Evolutionary conservation across 2,888 invertebrate species (phyloP).

Genomic region (Allophyes oxyacanthae): DNA sequence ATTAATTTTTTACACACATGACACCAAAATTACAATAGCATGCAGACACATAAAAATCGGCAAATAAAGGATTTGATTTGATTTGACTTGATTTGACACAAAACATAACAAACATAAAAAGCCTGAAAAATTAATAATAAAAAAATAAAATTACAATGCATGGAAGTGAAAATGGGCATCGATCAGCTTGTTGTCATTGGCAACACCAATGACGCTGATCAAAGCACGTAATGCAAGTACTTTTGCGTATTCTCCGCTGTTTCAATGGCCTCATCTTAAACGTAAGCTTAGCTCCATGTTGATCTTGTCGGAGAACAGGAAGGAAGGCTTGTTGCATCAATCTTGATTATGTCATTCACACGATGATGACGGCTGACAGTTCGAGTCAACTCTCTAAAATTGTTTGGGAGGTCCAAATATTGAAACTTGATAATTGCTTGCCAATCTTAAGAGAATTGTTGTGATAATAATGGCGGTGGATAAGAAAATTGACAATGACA

Average conservation of each 20-base stretch:
- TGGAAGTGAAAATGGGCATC: too few species aligned
- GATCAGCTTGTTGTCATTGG: too few species aligned
- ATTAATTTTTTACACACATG: too few species aligned
- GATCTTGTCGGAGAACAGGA: slow-evolving; percentile 28
- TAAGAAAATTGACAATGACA: slow-evolving; percentile 2
- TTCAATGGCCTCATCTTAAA: slow-evolving; percentile 22
- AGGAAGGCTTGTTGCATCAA: slow-evolving; percentile 43
- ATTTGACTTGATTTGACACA: too few species aligned
- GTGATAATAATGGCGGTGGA: not conserved
- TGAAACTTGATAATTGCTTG: slow-evolving; percentile 35
- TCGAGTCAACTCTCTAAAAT: slow-evolving; percentile 16
- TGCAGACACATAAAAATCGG: too few species aligned
- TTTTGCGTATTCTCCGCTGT: slow-evolving; percentile 1
- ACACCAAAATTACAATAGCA: too few species aligned
- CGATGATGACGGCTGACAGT: slow-evolving; percentile 8
- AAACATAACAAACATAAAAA: too few species aligned
- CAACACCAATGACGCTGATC: too few species aligned
- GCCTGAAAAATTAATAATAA: too few species aligned
- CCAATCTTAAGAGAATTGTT: slow-evolving; percentile 2
- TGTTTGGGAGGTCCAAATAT: slow-evolving; percentile 26
- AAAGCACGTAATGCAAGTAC: too few species aligned
- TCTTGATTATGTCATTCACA: slow-evolving; percentile 43
- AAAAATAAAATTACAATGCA: too few species aligned
- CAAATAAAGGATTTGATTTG: too few species aligned
- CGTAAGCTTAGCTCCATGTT: slow-evolving; percentile 24